Percentiles rank a stretch among this genome's conserved stretches.
These are phyloP conservation scores for Aphodius sticticus DNA, from an alignment of 2,888 invertebrate species.

Conservation along the genomic window DNA sequence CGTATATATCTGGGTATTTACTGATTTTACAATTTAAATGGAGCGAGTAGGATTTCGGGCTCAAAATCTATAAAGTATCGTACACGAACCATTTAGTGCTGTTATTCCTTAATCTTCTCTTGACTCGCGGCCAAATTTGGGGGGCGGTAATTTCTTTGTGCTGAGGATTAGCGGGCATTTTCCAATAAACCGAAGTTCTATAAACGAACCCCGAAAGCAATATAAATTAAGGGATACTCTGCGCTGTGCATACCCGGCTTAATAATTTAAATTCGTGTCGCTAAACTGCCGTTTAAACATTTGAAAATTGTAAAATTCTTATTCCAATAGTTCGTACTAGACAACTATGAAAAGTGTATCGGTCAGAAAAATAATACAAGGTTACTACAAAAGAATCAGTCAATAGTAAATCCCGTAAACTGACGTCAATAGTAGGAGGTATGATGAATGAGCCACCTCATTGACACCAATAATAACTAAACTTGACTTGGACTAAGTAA, in stretches of 20 bases:
- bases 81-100: constrained; percentile 19
- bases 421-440: no score
- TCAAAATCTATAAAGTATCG: constrained; percentile 20
- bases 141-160: background rate
- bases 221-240: no score
- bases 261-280: background rate
- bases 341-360: no score
- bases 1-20: background rate
- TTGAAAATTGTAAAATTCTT: no score
- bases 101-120: constrained; percentile 17
- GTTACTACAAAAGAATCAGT: no score
- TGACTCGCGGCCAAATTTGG: background rate
- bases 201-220: background rate
- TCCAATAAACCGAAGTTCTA: background rate
- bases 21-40: background rate
- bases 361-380: no score
- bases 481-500: no score
- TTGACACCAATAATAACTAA: no score
- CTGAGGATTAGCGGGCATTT: background rate
- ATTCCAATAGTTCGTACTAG: no score
- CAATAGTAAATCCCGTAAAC: no score
- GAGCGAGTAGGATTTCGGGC: background rate
- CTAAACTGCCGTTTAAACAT: no score
- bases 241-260: background rate
- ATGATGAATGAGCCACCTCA: no score